Evolutionary conservation across 1,140 invertebrate genomes (phyloP), one percentile per base, ranked within the genome.

Genomic region (Drosophila aff.): DNA sequence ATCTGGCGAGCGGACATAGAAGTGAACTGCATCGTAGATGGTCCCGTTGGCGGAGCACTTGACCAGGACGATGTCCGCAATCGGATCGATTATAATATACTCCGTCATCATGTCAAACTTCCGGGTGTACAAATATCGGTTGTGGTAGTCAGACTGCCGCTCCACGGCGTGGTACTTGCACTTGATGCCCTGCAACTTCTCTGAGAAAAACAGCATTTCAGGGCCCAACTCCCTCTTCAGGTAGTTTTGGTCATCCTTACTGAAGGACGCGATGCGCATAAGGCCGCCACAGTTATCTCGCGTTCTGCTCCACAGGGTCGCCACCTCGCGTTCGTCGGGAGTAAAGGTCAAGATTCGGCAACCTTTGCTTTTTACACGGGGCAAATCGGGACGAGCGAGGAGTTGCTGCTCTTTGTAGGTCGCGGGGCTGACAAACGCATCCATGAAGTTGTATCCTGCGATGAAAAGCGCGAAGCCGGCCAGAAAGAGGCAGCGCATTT

Each of bases 11-110:
- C 11, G 31, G 3, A 43, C 7, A 33, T 60, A 78, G 21, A 64
- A 79, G 41, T 78, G 76, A 31, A 78, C 52, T 36, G 46, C 58
- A 18, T 79, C 52, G 5, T 78, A 69, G 11, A 53, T 36, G 4
- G 26, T 28, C 0, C 16, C 21, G 23, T 64, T 79, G 6, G 23
- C 1, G 8, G 9, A 23, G n/a, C 76, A 78, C 44, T 40, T 38
- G 2, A 41, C 40, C 4, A 33, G 59, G n/a, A 79, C 59, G 31
- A 77, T 68, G 50, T 77, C 38, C 23, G 38, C 43, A 21, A 26
- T 18, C 5, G 73, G 46, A 11, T 78, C 21, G 5, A 77, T 40
- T 9, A 21, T 50, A 7, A 62, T 18, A 8, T 58, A 52, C 10
- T 62, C 36, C 3, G 5, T 6, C 6, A 28, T 13, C 9, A 77